A percentile compares a stretch with the other conserved stretches of the same genome.
Evolutionary conservation across 2,888 invertebrate genomes (phyloP).

Genomic region (Osmoderma eremita): DNA sequence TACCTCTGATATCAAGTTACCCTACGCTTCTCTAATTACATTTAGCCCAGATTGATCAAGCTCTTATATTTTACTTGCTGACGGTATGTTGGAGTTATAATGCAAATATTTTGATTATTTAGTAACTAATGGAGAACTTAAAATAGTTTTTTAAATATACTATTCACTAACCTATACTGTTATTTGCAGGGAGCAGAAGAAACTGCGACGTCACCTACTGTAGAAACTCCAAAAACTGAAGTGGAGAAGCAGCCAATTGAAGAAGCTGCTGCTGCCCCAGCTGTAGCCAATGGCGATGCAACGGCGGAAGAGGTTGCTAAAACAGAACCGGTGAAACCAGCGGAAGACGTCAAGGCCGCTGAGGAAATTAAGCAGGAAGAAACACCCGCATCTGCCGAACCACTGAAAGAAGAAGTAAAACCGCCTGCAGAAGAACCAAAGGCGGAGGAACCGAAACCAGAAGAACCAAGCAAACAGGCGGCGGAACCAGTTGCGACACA

Average conservation of each 20-base stretch:
- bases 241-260: slow-evolving; percentile 50
- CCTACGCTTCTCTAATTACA: too few species aligned
- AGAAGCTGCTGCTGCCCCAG: slow-evolving; percentile 34
- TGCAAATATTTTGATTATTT: too few species aligned
- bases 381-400: slow-evolving; percentile 51
- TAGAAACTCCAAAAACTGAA: slow-evolving; percentile 56
- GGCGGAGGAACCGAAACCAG: slow-evolving; percentile 45
- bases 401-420: slow-evolving; percentile 50
- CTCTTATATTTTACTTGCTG: too few species aligned
- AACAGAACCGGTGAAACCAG: slow-evolving; percentile 41
- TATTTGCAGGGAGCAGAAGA: slow-evolving; percentile 59
- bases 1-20: too few species aligned
- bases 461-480: slow-evolving; percentile 37
- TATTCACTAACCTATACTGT: slow-evolving; percentile 17
- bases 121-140: not conserved
- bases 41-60: too few species aligned
- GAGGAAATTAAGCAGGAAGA: slow-evolving; percentile 47
- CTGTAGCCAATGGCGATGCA: slow-evolving; percentile 49
- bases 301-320: slow-evolving; percentile 47
- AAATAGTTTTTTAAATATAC: not conserved
- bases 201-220: slow-evolving; percentile 55
- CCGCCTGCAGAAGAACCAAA: slow-evolving; percentile 49
- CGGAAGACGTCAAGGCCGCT: slow-evolving; percentile 47
- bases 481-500: slow-evolving; percentile 50
- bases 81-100: too few species aligned